These are phyloP conservation scores for Platycnemis pennipes DNA, from an alignment of 2,888 invertebrate genomes.

Conservation along the genomic window DNA sequence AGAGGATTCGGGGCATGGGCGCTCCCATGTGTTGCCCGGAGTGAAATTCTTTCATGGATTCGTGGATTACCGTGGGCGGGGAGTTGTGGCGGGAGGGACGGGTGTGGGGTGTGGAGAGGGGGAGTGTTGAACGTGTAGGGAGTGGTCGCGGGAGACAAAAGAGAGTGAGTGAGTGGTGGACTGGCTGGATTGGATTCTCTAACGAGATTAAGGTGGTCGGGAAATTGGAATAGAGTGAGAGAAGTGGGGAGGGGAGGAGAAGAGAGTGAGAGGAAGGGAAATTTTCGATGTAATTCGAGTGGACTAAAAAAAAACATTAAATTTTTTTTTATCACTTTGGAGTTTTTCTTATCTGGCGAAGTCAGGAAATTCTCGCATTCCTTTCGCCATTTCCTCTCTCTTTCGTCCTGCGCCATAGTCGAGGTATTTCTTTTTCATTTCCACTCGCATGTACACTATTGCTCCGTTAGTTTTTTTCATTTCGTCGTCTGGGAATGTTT, in stretches of 20 bases:
- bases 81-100: neutral
- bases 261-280: neutral
- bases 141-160: constrained; percentile 18
- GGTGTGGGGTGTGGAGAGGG: neutral
- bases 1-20: neutral
- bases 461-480: neutral
- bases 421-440: constrained; percentile 1
- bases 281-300: neutral
- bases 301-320: neutral
- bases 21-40: constrained; percentile 19
- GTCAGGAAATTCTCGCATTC: neutral
- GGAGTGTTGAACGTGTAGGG: neutral
- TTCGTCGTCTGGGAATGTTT: neutral
- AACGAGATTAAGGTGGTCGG: constrained; percentile 48
- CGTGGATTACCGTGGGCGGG: neutral
- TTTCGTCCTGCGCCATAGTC: neutral
- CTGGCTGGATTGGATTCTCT: constrained; percentile 43
- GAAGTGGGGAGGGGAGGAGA: neutral
- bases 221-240: constrained; percentile 29
- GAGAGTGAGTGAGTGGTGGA: constrained; percentile 7
- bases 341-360: constrained; percentile 12
- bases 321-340: neutral
- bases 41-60: constrained; percentile 49
- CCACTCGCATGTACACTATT: neutral
- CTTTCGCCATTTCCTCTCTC: neutral